phyloP scores from a whole-genome alignment of 30 jellyfish, hydroid and myxozoan genomes.

The Clytia hemisphaerica region DNA sequence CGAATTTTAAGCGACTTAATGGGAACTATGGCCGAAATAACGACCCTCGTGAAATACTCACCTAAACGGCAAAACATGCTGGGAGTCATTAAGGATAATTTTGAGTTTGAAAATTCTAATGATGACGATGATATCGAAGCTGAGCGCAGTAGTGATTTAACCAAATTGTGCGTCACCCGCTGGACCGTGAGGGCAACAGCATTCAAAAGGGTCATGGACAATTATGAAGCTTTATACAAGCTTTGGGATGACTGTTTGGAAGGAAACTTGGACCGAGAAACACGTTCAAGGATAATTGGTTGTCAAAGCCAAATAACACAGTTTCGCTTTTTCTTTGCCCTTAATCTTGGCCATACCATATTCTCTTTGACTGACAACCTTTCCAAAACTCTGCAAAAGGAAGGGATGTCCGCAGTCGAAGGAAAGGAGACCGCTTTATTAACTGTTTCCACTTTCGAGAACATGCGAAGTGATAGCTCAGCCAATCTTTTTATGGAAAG shows the following conservation, averaged over 20 bases:
- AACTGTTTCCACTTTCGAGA: slow-evolving; percentile 4
- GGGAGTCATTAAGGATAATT: slow-evolving; percentile 9
- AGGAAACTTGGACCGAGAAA: slow-evolving; percentile 18
- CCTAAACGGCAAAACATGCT: slow-evolving; percentile 6
- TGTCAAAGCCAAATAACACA: slow-evolving; percentile 19
- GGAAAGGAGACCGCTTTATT: slow-evolving; percentile 6
- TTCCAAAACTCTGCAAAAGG: slow-evolving; percentile 13
- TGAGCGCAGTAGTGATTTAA: not conserved
- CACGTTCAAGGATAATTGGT: slow-evolving; percentile 24
- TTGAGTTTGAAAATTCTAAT: no score
- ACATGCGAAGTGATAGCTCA: slow-evolving; percentile 5
- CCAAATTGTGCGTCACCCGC: slow-evolving; percentile 4
- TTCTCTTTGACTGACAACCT: slow-evolving; percentile 12
- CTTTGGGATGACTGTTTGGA: slow-evolving; percentile 23
- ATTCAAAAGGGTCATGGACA: slow-evolving; percentile 4
- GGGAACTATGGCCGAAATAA: no score
- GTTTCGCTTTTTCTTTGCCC: slow-evolving; percentile 8
- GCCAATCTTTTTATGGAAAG: slow-evolving; percentile 1
- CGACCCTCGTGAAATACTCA: slow-evolving; percentile 12
- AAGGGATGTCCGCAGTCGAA: slow-evolving; percentile 13
- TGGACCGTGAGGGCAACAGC: slow-evolving; percentile 30
- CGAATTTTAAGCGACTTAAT: slow-evolving; percentile 1
- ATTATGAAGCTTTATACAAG: slow-evolving; percentile 1
- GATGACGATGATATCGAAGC: not conserved
- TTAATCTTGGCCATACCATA: slow-evolving; percentile 9